Evolutionary conservation across 2,113 vertebrate genomes (phyloP), one percentile per base, ranked within the genome.

Genomic region (Thunnus maccoyii): DNA sequence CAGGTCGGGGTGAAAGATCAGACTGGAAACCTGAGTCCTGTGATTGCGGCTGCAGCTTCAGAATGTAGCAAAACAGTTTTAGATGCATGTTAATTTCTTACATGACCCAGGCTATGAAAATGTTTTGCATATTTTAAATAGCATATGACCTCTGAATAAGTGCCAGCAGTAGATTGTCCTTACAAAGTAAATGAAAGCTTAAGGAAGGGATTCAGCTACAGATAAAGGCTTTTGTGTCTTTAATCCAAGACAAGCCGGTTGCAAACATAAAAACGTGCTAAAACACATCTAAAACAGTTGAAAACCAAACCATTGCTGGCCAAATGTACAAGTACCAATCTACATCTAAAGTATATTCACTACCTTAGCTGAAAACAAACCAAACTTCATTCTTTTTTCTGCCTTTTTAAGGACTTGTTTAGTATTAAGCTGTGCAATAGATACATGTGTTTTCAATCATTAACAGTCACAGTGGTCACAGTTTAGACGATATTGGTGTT

Each of bases 1-100:
- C 66, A 52, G 78, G 83, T 60, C 73, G 16, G 50, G 65, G 73
- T 51, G 58, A 75, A 17, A 64, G 79, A 78, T 83, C 61, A 76
- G 30, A 41, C 15, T 6, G 2, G 32, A 51, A 75, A 76, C 20
- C 51, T 48, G 48, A 70, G n/a, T 18, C 27, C 65, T 69, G 62
- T 73, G 25, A 58, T 65, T 63, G 30, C 2, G 1, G n/a, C 48
- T n/a, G 41, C 20, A 32, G 66, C 50, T 78, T 60, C 6, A 16
- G 46, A 52, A 30, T 60, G n/a, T 50, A 17, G 46, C 51, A 48
- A 75, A 83, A 61, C 46, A 48, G 4, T 50, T 79, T 54, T n/a
- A 36, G 25, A 70, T 80, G 18, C 80, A 82, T 70, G 82, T 73
- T 72, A 46, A 72, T 72, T 68, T 25, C 9, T 30, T 56, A 25